Evolutionary conservation across 1,140 invertebrate genomes (phyloP).

Genomic region (Danaus plexippus): DNA sequence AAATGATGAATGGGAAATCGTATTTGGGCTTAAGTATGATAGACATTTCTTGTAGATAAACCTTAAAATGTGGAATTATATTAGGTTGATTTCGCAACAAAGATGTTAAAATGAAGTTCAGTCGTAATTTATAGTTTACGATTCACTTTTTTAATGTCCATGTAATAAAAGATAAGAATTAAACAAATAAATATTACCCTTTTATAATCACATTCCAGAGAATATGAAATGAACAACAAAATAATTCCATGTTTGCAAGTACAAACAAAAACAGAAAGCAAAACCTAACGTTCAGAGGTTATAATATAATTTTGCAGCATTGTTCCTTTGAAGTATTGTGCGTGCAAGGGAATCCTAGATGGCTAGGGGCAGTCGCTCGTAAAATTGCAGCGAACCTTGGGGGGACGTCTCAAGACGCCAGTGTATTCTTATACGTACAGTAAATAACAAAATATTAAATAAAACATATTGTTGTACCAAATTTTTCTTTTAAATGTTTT

Average conservation of each 20-base stretch:
- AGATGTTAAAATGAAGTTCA: too few relatives aligned
- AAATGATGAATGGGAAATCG: slow-evolving; percentile 38
- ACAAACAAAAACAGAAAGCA: too few relatives aligned
- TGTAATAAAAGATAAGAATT: too few relatives aligned
- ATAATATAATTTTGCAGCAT: slow-evolving; percentile 27
- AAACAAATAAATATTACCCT: too few relatives aligned
- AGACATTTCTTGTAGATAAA: slow-evolving; percentile 23
- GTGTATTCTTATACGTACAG: slow-evolving; percentile 59
- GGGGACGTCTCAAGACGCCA: slow-evolving; percentile 64
- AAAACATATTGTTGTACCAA: too few relatives aligned
- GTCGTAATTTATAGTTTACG: too few relatives aligned
- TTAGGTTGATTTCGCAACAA: slow-evolving; percentile 9
- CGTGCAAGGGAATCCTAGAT: slow-evolving; percentile 31
- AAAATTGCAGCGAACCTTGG: slow-evolving; percentile 61
- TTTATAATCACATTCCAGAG: too few relatives aligned
- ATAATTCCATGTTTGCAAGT: too few relatives aligned
- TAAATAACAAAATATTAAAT: slow-evolving; percentile 20
- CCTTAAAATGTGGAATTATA: slow-evolving; percentile 9
- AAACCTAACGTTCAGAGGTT: slow-evolving; percentile 1
- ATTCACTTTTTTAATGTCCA: too few relatives aligned
- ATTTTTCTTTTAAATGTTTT: too few relatives aligned
- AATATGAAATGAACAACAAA: too few relatives aligned
- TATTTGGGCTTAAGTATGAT: slow-evolving; percentile 23
- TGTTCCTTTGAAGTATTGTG: slow-evolving; percentile 34
- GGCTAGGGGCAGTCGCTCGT: slow-evolving; percentile 56